phyloP scores from a whole-genome alignment of 2,113 vertebrate species.

The Nestor notabilis region DNA sequence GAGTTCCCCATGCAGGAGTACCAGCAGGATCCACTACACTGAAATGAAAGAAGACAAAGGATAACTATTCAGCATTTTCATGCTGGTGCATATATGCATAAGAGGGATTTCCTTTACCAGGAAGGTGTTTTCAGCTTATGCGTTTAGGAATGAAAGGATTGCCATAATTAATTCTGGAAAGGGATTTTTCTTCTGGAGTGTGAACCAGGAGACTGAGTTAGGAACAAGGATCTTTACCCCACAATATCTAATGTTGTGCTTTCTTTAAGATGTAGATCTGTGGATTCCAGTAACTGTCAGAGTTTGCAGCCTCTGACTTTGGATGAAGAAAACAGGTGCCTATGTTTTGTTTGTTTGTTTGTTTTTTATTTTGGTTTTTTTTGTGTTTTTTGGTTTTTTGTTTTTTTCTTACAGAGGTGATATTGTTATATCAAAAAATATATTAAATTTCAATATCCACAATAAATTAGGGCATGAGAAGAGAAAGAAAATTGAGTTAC shows the following conservation, averaged over 20 bases:
- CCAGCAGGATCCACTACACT: not conserved
- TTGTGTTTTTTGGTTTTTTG: too few species aligned
- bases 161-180: not conserved
- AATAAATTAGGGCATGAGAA: not conserved
- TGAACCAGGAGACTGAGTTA: not conserved
- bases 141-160: not conserved
- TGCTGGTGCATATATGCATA: not conserved
- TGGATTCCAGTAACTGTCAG: not conserved
- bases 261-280: not conserved
- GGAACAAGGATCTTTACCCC: not conserved
- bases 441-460: not conserved
- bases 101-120: not conserved
- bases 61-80: not conserved
- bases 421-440: not conserved
- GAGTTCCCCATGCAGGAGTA: not conserved
- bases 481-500: not conserved
- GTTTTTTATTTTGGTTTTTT: too few species aligned
- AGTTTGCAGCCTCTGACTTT: not conserved
- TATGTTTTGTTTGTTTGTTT: too few species aligned
- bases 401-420: not conserved
- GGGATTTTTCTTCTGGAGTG: not conserved
- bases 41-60: not conserved
- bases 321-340: not conserved
- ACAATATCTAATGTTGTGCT: not conserved
- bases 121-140: not conserved